Percentiles rank a stretch among this genome's conserved stretches.
phyloP scores from a whole-genome alignment of 23 tunicate species.

The Ciona savignyi region DNA sequence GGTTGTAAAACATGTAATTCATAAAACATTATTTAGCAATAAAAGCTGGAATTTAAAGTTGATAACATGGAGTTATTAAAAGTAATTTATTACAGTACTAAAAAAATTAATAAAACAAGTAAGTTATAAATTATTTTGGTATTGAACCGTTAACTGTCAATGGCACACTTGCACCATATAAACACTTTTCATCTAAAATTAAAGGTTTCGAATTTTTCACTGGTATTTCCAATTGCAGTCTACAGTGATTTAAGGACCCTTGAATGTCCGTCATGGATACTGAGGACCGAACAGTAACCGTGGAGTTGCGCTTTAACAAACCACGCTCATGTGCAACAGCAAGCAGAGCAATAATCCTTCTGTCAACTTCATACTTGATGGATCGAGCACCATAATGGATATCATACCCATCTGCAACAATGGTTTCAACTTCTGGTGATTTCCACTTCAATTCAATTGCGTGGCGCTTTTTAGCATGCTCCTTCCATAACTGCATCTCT shows the following conservation, averaged over 20 bases:
- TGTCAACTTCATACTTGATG: constrained; percentile 89
- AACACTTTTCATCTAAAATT: constrained; percentile 29
- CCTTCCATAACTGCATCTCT: constrained; percentile 83
- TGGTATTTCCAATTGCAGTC: constrained; percentile 24
- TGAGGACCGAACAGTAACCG: constrained; percentile 38
- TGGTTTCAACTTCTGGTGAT: constrained; percentile 57
- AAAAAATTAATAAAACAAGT: too few relatives aligned
- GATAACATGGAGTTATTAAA: too few relatives aligned
- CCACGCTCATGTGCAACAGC: constrained; percentile 93
- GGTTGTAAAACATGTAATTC: too few relatives aligned
- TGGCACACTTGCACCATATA: not conserved
- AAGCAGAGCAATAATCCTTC: constrained; percentile 76
- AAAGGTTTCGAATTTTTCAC: constrained; percentile 16
- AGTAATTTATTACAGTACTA: too few relatives aligned
- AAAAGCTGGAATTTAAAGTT: too few relatives aligned
- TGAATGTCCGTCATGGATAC: constrained; percentile 13
- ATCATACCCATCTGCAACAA: constrained; percentile 90
- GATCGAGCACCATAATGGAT: constrained; percentile 95
- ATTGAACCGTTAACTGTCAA: too few relatives aligned
- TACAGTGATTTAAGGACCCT: constrained; percentile 5
- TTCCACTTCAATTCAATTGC: constrained; percentile 62
- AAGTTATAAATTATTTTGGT: too few relatives aligned
- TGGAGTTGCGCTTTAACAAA: constrained; percentile 38
- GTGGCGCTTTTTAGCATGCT: constrained; percentile 68
- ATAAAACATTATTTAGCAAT: too few relatives aligned